These are phyloP conservation scores for Cephalopholis sonnerati DNA, from an alignment of 2,113 vertebrate species.

Conservation along the genomic window DNA sequence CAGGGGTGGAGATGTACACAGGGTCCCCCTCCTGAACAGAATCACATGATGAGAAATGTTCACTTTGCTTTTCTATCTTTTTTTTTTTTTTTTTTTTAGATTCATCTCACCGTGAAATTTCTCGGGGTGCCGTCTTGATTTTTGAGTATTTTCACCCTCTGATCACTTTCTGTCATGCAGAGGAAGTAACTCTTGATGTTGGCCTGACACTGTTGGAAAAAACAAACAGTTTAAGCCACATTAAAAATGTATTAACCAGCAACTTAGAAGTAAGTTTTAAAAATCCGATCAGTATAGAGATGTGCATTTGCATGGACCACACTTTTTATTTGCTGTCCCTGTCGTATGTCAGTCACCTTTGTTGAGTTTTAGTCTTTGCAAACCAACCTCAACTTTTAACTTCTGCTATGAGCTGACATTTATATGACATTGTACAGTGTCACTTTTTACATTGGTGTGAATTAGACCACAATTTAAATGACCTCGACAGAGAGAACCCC, in stretches of 20 bases:
- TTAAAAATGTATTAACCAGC: background rate
- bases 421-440: too few species aligned
- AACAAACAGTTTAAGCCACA: background rate
- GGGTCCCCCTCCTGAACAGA: constrained; percentile 82
- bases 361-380: too few species aligned
- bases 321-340: background rate
- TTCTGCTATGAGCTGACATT: background rate
- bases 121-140: constrained; percentile 78
- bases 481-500: background rate
- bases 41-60: background rate
- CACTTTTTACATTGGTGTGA: too few species aligned
- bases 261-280: background rate
- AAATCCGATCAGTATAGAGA: background rate
- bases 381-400: background rate
- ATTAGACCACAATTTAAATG: too few species aligned
- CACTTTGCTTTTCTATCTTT: background rate
- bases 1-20: constrained; percentile 79
- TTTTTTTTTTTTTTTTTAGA: background rate
- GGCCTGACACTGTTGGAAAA: constrained; percentile 80
- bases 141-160: constrained; percentile 84
- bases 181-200: constrained; percentile 86
- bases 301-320: background rate
- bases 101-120: constrained; percentile 80
- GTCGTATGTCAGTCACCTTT: background rate
- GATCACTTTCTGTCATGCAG: constrained; percentile 85